A percentile compares a stretch with the other conserved stretches of the same genome.
These are phyloP conservation scores for Epinephelus awoara DNA, from an alignment of 2,797 vertebrate genomes.

Conservation along the genomic window DNA sequence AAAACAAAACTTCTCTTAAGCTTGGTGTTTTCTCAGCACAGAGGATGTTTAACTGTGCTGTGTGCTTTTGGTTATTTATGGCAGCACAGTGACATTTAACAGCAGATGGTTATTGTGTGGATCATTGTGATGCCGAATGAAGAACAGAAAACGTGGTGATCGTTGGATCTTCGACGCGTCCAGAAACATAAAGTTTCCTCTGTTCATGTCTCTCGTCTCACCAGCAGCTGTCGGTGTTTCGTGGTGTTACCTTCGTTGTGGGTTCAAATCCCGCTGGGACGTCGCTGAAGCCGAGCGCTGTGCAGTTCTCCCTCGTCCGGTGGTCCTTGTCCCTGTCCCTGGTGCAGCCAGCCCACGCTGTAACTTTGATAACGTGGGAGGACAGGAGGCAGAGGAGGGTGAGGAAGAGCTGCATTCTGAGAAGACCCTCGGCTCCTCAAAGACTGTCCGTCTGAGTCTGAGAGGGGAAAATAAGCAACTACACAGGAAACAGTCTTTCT, in stretches of 20 bases:
- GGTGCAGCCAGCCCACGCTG: conserved; percentile 43
- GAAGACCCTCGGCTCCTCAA: not conserved
- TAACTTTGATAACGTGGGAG: not conserved
- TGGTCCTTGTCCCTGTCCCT: conserved; percentile 72
- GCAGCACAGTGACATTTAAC: too few relatives aligned
- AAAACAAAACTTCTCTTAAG: too few relatives aligned
- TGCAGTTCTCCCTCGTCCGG: conserved; percentile 71
- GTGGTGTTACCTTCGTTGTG: conserved; percentile 57
- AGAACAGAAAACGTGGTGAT: too few relatives aligned
- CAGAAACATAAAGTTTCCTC: too few relatives aligned
- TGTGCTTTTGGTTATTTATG: too few relatives aligned
- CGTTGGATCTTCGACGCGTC: too few relatives aligned
- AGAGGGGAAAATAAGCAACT: not conserved
- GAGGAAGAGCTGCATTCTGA: conserved; percentile 56
- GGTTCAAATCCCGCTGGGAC: conserved; percentile 62
- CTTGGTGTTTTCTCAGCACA: too few relatives aligned
- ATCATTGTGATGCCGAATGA: too few relatives aligned
- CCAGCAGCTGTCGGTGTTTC: too few relatives aligned
- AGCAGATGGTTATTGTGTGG: too few relatives aligned
- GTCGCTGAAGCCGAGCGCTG: conserved; percentile 46
- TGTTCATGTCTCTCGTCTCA: too few relatives aligned
- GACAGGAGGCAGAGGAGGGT: conserved; percentile 43
- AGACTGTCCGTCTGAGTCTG: not conserved
- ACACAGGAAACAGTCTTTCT: not conserved
- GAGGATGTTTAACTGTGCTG: too few relatives aligned